Evolutionary conservation across 2,888 invertebrate genomes (phyloP).

Genomic region (Sepioteuthis lessoniana): DNA sequence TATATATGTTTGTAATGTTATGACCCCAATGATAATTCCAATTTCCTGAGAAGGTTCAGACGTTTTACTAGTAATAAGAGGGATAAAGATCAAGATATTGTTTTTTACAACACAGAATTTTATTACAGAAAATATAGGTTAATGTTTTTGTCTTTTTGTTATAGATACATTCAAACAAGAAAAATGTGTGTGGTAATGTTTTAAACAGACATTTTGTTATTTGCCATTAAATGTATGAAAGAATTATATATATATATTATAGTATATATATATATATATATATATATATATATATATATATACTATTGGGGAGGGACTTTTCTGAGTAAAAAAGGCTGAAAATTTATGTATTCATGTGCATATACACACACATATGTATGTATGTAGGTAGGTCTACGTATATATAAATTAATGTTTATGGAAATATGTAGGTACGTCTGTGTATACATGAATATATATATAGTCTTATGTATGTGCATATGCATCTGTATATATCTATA

Average conservation of each 20-base stretch:
- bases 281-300: conserved; percentile 15
- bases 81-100: neutral
- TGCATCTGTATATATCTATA: too few species aligned
- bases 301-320: neutral
- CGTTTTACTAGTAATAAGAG: conserved; percentile 15
- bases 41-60: conserved; percentile 1
- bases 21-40: neutral
- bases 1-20: neutral
- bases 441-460: too few species aligned
- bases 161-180: neutral
- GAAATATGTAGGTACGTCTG: too few species aligned
- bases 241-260: neutral
- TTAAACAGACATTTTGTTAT: conserved; percentile 7
- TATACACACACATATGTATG: too few species aligned
- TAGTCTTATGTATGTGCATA: too few species aligned
- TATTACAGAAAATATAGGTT: conserved; percentile 21
- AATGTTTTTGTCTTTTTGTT: conserved; percentile 23
- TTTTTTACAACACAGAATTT: neutral
- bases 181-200: conserved; percentile 23
- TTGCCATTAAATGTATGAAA: neutral
- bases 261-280: neutral
- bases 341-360: too few species aligned
- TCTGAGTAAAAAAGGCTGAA: too few species aligned
- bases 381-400: too few species aligned
- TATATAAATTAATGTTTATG: too few species aligned